phyloP scores from a whole-genome alignment of 2,113 vertebrate genomes.

The Dermatemys mawii region DNA sequence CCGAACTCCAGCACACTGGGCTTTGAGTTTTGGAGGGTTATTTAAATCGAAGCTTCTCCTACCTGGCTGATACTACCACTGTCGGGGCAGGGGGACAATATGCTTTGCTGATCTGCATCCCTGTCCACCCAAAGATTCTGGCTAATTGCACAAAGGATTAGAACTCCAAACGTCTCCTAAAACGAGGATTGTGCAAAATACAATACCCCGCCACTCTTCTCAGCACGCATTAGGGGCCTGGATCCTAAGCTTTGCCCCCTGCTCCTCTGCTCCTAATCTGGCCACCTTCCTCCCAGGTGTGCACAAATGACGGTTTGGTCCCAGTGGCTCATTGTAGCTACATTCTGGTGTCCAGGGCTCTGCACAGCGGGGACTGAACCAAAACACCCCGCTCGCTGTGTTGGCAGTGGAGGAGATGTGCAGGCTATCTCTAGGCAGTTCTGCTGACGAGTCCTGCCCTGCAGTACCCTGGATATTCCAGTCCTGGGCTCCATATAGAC shows the following conservation, averaged over 20 bases:
- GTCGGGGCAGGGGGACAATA: not conserved
- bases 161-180: not conserved
- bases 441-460: not conserved
- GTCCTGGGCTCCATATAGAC: accelerated
- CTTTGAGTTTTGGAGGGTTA: not conserved
- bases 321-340: not conserved
- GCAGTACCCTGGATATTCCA: not conserved
- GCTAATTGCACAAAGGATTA: not conserved
- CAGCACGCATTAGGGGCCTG: not conserved
- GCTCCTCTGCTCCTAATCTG: not conserved
- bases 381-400: accelerated
- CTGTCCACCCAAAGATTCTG: not conserved
- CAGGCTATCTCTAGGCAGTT: not conserved
- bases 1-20: not conserved
- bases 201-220: not conserved
- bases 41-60: not conserved
- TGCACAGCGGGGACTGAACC: not conserved
- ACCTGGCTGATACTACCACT: accelerated
- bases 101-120: not conserved
- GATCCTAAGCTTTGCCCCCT: not conserved
- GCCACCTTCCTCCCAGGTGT: not conserved
- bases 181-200: accelerated
- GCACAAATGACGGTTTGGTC: not conserved
- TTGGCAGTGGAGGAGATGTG: not conserved
- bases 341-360: not conserved